Conservation (phyloP, 2,888 invertebrate genomes). For the Amiota mariae region DNA sequence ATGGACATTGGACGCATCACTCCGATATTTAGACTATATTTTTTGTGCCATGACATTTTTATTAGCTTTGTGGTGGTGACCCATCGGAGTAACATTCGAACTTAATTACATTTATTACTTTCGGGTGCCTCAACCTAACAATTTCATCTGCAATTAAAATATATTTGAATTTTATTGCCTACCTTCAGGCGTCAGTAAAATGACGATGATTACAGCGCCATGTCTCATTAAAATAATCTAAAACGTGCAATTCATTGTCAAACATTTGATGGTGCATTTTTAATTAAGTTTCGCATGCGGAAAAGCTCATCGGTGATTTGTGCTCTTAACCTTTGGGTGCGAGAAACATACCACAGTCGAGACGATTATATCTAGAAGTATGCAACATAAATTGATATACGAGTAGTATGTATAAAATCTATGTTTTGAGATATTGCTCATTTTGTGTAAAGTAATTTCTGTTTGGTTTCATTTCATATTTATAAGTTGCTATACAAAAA, state of each 20-base stretch:
- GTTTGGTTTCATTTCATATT: too few relatives aligned
- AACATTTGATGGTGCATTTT: constrained; percentile 15
- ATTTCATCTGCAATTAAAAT: constrained; percentile 11
- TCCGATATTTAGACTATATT: constrained; percentile 5
- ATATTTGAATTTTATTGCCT: constrained; percentile 26
- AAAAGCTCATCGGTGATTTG: constrained; percentile 21
- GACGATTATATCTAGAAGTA: too few relatives aligned
- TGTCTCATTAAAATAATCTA: constrained; percentile 25
- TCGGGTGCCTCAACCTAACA: background rate
- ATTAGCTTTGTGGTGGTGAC: constrained; percentile 21
- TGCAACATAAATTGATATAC: too few relatives aligned
- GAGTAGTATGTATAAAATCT: too few relatives aligned
- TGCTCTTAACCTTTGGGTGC: too few relatives aligned
- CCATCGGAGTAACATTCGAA: constrained; percentile 8
- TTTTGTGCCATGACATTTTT: constrained; percentile 25
- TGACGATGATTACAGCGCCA: background rate
- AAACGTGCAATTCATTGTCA: constrained; percentile 14
- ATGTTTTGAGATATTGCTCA: too few relatives aligned
- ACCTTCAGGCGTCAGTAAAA: constrained; percentile 11
- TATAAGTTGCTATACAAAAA: too few relatives aligned
- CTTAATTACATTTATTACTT: constrained; percentile 30
- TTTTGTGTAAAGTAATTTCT: too few relatives aligned
- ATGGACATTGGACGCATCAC: too few relatives aligned
- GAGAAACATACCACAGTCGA: too few relatives aligned
- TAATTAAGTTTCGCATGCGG: constrained; percentile 24